These are phyloP conservation scores for Pollenia angustigena DNA, from an alignment of 2,888 invertebrate species.

Conservation along the genomic window DNA sequence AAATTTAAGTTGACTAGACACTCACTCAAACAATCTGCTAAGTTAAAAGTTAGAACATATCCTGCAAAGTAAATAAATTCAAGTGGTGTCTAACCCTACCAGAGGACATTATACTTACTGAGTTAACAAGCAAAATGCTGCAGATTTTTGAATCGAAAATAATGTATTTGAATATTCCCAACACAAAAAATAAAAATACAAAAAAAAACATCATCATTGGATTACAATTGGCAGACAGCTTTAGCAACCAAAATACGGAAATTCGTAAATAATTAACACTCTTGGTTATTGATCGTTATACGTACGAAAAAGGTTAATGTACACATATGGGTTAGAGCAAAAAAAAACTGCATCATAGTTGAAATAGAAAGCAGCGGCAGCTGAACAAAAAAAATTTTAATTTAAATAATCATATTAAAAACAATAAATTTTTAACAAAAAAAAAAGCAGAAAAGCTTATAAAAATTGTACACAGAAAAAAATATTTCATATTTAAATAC, in stretches of 20 bases:
- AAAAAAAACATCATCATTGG: neutral
- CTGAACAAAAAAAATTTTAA: too few relatives aligned
- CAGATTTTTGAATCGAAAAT: constrained; percentile 2
- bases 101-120: constrained; percentile 5
- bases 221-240: constrained; percentile 4
- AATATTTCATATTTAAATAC: too few relatives aligned
- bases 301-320: neutral
- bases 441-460: too few relatives aligned
- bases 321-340: too few relatives aligned
- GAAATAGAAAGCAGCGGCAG: neutral
- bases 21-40: constrained; percentile 11
- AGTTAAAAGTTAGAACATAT: neutral
- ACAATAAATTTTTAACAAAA: too few relatives aligned
- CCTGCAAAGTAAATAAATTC: neutral
- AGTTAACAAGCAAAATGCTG: neutral
- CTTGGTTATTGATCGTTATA: neutral
- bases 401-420: too few relatives aligned
- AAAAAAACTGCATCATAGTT: neutral
- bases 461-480: too few relatives aligned
- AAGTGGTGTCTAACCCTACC: constrained; percentile 30
- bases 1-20: constrained; percentile 31
- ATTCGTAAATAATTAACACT: constrained; percentile 13
- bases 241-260: neutral
- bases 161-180: neutral
- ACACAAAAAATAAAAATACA: neutral